A percentile compares a stretch with the other conserved stretches of the same genome.
phyloP scores from a whole-genome alignment of 53 echinoderm and acorn worm species.

The Paelopatides confundens region DNA sequence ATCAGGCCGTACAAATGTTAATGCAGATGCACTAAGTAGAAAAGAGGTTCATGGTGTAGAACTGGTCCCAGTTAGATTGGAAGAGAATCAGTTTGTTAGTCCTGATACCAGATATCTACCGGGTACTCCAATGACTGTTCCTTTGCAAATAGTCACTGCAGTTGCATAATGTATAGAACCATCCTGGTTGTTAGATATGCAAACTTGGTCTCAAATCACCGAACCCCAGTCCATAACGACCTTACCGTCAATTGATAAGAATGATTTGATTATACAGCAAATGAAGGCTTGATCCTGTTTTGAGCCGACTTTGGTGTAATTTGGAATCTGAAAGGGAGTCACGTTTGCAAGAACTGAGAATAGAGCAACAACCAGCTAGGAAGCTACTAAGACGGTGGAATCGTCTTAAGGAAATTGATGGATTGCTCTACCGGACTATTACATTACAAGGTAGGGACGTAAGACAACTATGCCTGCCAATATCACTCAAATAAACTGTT shows the following conservation, averaged over 20 bases:
- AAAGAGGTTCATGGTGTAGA: slow-evolving; percentile 41
- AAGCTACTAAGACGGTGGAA: neutral
- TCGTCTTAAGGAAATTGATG: neutral
- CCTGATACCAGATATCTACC: neutral
- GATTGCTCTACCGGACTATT: slow-evolving; percentile 8
- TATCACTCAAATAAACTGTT: slow-evolving; percentile 27
- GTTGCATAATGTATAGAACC: neutral
- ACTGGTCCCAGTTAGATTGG: neutral
- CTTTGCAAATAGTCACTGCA: neutral
- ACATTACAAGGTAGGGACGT: slow-evolving; percentile 11
- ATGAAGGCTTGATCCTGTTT: neutral
- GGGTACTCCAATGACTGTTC: neutral
- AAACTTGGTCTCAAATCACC: neutral
- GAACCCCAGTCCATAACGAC: slow-evolving; percentile 1
- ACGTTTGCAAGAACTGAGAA: no score
- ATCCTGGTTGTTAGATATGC: neutral
- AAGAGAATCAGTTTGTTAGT: neutral
- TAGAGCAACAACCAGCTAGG: neutral
- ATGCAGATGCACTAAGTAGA: slow-evolving; percentile 52
- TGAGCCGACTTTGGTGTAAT: slow-evolving; percentile 9
- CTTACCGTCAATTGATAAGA: slow-evolving; percentile 11
- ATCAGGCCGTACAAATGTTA: slow-evolving; percentile 58
- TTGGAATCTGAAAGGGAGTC: no score
- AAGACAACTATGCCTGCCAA: slow-evolving; percentile 64
- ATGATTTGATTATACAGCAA: neutral